Evolutionary conservation across 2,888 invertebrate genomes (phyloP).

Genomic region (Heteropelma amictum): DNA sequence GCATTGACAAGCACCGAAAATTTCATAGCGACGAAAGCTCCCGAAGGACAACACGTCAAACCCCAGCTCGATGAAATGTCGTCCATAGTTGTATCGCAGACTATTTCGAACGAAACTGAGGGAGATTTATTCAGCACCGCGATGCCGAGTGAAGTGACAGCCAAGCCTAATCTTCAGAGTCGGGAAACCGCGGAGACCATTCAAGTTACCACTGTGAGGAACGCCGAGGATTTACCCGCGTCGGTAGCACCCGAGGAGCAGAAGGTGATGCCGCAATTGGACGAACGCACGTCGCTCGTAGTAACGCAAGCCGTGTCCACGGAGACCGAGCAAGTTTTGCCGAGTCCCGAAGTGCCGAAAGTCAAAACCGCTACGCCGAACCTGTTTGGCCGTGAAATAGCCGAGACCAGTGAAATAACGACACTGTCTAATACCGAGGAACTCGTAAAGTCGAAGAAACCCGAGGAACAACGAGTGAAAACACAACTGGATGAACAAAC

Average conservation of each 20-base stretch:
- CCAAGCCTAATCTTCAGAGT: constrained; percentile 63
- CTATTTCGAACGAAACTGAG: constrained; percentile 61
- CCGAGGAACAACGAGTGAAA: constrained; percentile 59
- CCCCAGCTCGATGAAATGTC: constrained; percentile 58
- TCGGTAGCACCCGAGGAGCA: constrained; percentile 55
- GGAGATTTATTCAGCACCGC: constrained; percentile 41
- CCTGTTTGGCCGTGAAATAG: constrained; percentile 68
- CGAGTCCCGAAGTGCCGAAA: constrained; percentile 47
- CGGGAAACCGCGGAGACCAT: constrained; percentile 75
- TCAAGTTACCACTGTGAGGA: constrained; percentile 66
- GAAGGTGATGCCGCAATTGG: constrained; percentile 50
- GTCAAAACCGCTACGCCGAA: constrained; percentile 61
- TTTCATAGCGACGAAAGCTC: constrained; percentile 44
- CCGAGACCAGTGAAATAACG: constrained; percentile 72
- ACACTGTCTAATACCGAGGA: constrained; percentile 62
- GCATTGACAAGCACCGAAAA: constrained; percentile 65
- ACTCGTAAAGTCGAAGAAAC: constrained; percentile 60
- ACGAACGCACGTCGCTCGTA: constrained; percentile 60
- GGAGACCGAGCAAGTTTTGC: constrained; percentile 62
- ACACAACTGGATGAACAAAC: constrained; percentile 66
- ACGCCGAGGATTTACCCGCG: constrained; percentile 57
- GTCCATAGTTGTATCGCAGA: constrained; percentile 60
- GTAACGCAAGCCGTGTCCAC: constrained; percentile 62
- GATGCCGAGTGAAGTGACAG: constrained; percentile 52
- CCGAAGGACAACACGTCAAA: constrained; percentile 58